Evolutionary conservation across 2,113 vertebrate species (phyloP), one percentile per base, ranked within the genome.

Genomic region (Acanthisitta chloris): DNA sequence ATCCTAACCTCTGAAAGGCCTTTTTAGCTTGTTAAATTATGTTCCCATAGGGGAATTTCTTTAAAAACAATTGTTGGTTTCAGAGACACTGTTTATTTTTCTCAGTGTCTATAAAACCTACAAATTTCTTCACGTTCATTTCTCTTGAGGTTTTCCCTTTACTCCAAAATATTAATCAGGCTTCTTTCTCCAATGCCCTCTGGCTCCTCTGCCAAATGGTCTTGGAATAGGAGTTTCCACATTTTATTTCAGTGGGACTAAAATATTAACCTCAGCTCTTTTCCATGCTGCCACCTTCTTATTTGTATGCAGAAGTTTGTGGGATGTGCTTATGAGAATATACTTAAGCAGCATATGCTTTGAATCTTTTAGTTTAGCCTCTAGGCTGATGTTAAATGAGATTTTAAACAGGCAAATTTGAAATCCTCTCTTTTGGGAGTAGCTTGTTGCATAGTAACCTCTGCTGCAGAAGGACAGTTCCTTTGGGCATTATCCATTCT

Each of bases 41-140:
- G 74, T 86, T 96, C 85, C 82, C 59, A 20, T 72, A 76, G 94
- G 91, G 79, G 81, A 65, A 38, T 91, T 76, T 17, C 33, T 94
- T 96, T 45, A 52, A 52, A 81, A 88, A 59, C 49, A 91, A 73
- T 45, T 76, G 69, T 86, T 93, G 38, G 71, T 82, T 92, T 91
- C 81, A 65, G 88, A 83, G 55, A 88, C 61, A 54, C 88, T 95
- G 92, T 94, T 92, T 76, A 65, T 97, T 94, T 45, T 90, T 97
- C 74, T 97, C 78, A 25, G 3, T 26, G 61, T 66, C 85, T 96
- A 66, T 96, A 96, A 96, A 96, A 91, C 87, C 42, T n/a, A 24
- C 64, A 17, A 24, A 57, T 95, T 95, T 95, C 58, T 78, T 91
- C 69, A 51, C 34, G 48, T 88, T 78, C 78, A 92, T 96, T 96